phyloP scores from a whole-genome alignment of 2,888 invertebrate genomes.

The Rhynchonema sp. region DNA sequence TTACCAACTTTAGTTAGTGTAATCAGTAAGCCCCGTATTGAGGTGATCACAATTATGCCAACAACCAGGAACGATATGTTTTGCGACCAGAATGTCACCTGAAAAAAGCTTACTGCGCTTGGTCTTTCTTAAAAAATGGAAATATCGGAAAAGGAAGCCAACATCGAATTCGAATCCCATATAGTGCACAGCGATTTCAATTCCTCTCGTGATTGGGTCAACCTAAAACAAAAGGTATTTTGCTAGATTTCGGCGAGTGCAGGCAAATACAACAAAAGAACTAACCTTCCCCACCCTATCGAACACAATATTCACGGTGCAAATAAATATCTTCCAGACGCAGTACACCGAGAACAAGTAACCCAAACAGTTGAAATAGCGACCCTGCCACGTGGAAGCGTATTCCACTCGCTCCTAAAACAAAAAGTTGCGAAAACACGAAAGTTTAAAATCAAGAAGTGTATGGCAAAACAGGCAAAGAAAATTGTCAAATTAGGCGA shows the following conservation, averaged over 20 bases:
- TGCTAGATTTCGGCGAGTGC: too few relatives aligned
- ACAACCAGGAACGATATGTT: conserved; percentile 90
- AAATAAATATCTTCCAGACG: conserved; percentile 92
- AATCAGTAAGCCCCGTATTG: conserved; percentile 77
- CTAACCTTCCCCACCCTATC: conserved; percentile 93
- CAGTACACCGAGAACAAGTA: conserved; percentile 97
- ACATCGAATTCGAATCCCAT: conserved; percentile 77
- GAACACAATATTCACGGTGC: conserved; percentile 65
- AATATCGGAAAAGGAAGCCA: conserved; percentile 12
- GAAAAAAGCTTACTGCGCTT: too few relatives aligned
- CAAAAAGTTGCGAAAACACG: conserved; percentile 1
- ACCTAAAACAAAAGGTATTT: too few relatives aligned
- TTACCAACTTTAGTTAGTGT: conserved; percentile 73
- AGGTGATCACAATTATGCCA: conserved; percentile 92
- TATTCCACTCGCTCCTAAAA: conserved; percentile 66
- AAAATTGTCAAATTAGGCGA: too few relatives aligned
- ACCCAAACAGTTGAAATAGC: conserved; percentile 91
- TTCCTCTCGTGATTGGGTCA: conserved; percentile 85
- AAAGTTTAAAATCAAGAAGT: neutral
- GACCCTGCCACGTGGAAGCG: conserved; percentile 86
- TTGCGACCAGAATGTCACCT: conserved; percentile 94
- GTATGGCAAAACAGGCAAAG: too few relatives aligned
- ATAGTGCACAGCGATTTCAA: conserved; percentile 90
- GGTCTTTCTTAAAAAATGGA: too few relatives aligned
- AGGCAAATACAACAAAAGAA: too few relatives aligned